Evolutionary conservation across 2,888 invertebrate species (phyloP).

Genomic region (Ypsolopha sequella): DNA sequence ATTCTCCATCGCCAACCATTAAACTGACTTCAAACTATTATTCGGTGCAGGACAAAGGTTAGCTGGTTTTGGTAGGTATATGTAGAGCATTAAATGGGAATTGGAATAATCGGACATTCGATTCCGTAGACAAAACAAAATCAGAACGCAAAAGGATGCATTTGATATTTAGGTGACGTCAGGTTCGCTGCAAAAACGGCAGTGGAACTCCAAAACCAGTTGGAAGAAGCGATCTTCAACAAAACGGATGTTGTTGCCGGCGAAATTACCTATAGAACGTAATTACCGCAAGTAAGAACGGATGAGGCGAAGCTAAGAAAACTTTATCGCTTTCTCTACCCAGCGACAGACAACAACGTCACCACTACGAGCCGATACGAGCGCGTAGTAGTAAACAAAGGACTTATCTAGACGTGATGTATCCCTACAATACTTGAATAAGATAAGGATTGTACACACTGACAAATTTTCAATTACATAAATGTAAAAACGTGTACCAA

Average conservation of each 20-base stretch:
- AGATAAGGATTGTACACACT: no score
- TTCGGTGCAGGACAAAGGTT: no score
- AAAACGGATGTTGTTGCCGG: slow-evolving; percentile 14
- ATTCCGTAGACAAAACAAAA: not conserved
- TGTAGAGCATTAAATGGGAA: not conserved
- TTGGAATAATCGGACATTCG: not conserved
- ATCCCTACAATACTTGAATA: no score
- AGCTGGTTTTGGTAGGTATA: no score
- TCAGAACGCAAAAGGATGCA: not conserved
- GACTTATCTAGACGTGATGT: not conserved
- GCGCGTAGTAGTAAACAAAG: not conserved
- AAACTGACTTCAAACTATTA: not conserved
- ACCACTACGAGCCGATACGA: not conserved
- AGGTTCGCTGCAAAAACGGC: no score
- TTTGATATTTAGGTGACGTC: no score
- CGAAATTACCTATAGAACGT: slow-evolving; percentile 36
- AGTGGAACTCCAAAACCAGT: not conserved
- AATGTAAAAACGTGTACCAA: no score
- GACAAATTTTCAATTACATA: no score
- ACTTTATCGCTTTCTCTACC: slow-evolving; percentile 42
- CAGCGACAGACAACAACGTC: slow-evolving; percentile 12
- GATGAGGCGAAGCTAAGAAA: slow-evolving; percentile 28
- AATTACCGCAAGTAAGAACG: slow-evolving; percentile 24
- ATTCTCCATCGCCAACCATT: slow-evolving; percentile 18
- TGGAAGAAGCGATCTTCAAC: not conserved